phyloP scores from a whole-genome alignment of 2,888 invertebrate species.

The Saturnia pavonia region DNA sequence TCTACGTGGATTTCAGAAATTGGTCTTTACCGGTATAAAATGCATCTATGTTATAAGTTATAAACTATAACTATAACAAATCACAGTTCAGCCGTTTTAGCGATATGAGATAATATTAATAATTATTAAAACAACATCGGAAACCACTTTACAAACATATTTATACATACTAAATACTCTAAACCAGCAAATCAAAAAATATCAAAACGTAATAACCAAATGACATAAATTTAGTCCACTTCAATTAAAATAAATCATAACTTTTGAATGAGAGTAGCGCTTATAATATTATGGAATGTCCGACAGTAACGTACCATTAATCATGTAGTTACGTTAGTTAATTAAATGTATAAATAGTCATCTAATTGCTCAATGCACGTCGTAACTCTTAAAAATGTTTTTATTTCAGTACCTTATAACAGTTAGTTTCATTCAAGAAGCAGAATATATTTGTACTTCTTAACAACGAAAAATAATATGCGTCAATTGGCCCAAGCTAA shows the following conservation, averaged over 20 bases:
- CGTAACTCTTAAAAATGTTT: slow-evolving; percentile 32
- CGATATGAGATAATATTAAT: no score
- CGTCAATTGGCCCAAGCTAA: background rate
- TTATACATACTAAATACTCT: background rate
- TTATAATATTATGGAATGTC: slow-evolving; percentile 15
- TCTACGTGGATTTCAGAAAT: no score
- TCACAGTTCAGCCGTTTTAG: no score
- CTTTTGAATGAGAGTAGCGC: background rate
- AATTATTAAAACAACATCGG: no score
- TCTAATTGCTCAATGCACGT: slow-evolving; percentile 35
- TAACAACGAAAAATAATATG: background rate
- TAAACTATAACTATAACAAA: no score
- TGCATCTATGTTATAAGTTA: no score
- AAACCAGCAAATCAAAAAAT: background rate
- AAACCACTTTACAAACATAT: no score
- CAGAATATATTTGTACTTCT: background rate
- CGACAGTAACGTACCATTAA: slow-evolving; percentile 23
- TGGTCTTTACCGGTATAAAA: no score
- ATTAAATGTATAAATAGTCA: slow-evolving; percentile 44
- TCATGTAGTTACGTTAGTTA: slow-evolving; percentile 37
- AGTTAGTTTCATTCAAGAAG: slow-evolving; percentile 23
- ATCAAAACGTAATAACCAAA: background rate
- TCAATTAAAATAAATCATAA: slow-evolving; percentile 11
- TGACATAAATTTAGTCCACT: background rate
- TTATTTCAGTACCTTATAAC: slow-evolving; percentile 18